Percentiles rank a stretch among this genome's conserved stretches.
Evolutionary conservation across 2,888 invertebrate species (phyloP).

Genomic region (Drosophila pegasa): DNA sequence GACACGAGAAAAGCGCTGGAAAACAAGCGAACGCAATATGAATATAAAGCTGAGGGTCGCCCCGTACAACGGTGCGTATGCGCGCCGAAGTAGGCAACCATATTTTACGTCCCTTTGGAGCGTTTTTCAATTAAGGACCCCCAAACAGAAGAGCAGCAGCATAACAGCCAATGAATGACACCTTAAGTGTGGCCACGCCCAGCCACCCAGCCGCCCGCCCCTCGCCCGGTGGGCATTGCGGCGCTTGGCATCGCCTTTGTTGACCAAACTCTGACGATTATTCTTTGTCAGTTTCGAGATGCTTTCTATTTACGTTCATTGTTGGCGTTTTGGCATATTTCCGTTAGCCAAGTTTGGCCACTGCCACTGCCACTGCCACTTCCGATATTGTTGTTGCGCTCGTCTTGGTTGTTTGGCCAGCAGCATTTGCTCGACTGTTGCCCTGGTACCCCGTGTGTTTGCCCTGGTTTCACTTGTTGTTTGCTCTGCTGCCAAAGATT

Average conservation of each 20-base stretch:
- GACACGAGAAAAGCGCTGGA: conserved; percentile 63
- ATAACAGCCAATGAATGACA: conserved; percentile 72
- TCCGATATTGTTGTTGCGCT: conserved; percentile 12
- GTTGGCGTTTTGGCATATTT: conserved; percentile 64
- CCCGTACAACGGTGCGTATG: conserved; percentile 48
- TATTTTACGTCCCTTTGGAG: conserved; percentile 33
- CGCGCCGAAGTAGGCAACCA: conserved; percentile 39
- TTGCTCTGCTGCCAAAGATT: conserved; percentile 59
- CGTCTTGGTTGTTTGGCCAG: conserved; percentile 38
- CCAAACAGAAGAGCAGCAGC: conserved; percentile 31
- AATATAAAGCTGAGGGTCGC: conserved; percentile 71
- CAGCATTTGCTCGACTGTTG: conserved; percentile 42
- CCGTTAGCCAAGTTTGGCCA: conserved; percentile 70
- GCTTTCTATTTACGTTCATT: conserved; percentile 58
- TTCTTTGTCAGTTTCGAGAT: conserved; percentile 63
- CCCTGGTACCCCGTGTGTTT: conserved; percentile 32
- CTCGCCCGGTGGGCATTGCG: conserved; percentile 12
- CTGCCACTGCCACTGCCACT: conserved; percentile 47
- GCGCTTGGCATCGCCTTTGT: conserved; percentile 24
- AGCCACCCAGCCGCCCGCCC: neutral
- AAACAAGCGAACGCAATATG: conserved; percentile 65
- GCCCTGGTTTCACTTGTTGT: conserved; percentile 48
- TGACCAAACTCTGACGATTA: conserved; percentile 51
- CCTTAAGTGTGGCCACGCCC: conserved; percentile 58
- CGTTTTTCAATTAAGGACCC: conserved; percentile 53